Conservation (phyloP, 2,888 invertebrate species). For the Diadegma fenestrale region DNA sequence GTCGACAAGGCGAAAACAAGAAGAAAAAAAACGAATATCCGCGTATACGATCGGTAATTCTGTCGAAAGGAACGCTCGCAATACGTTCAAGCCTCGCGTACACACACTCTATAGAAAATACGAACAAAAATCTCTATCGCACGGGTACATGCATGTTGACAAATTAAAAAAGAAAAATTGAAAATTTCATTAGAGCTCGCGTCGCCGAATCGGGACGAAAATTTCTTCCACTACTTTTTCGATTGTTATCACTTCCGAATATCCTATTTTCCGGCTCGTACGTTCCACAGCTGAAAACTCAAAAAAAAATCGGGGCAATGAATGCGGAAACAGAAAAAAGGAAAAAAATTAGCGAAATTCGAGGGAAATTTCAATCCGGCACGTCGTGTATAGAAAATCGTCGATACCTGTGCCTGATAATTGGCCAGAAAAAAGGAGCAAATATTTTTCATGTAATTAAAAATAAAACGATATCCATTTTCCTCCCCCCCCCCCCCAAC, state of each 20-base stretch:
- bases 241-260: background rate
- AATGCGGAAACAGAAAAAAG: background rate
- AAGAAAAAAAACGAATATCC: slow-evolving; percentile 69
- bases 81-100: slow-evolving; percentile 13
- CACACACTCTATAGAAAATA: background rate
- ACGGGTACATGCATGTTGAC: background rate
- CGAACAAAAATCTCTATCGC: background rate
- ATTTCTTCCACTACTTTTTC: background rate
- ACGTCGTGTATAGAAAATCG: background rate
- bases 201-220: background rate
- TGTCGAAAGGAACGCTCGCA: slow-evolving; percentile 54
- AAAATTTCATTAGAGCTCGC: background rate
- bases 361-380: background rate
- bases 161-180: background rate
- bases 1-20: slow-evolving; percentile 60
- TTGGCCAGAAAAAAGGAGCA: background rate
- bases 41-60: slow-evolving; percentile 77
- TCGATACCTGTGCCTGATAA: background rate
- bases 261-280: background rate
- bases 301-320: background rate
- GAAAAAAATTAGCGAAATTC: background rate
- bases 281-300: background rate
- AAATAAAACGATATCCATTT: background rate
- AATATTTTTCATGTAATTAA: background rate
- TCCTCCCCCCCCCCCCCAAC: background rate